These are phyloP conservation scores for Lasioglossum vierecki DNA, from an alignment of 2,888 invertebrate species.

Conservation along the genomic window DNA sequence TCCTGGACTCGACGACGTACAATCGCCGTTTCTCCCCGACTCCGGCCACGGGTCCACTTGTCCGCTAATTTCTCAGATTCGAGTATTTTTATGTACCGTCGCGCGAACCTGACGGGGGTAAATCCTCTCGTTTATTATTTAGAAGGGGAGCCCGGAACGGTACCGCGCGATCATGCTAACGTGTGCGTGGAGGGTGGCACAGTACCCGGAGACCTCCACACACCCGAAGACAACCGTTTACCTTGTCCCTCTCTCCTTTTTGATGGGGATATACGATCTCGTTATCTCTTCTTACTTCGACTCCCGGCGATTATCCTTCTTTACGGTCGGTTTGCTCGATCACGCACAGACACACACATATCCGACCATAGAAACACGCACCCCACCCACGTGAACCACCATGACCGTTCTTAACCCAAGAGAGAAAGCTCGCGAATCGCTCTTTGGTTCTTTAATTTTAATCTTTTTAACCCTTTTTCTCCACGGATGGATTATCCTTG, in stretches of 20 bases:
- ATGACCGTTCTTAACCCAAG: slow-evolving; percentile 19
- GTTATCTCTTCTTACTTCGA: slow-evolving; percentile 71
- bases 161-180: not conserved
- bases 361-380: not conserved
- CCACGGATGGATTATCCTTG: slow-evolving; percentile 6
- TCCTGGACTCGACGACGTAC: slow-evolving; percentile 49
- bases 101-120: slow-evolving; percentile 77
- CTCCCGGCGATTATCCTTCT: slow-evolving; percentile 66
- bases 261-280: slow-evolving; percentile 65
- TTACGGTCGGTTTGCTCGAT: slow-evolving; percentile 61
- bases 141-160: slow-evolving; percentile 70
- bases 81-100: slow-evolving; percentile 83
- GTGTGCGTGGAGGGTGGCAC: slow-evolving; percentile 18
- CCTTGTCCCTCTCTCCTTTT: slow-evolving; percentile 64
- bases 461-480: slow-evolving; percentile 19
- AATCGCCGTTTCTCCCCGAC: slow-evolving; percentile 64
- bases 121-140: slow-evolving; percentile 84
- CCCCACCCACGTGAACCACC: not conserved
- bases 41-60: slow-evolving; percentile 74
- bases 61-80: slow-evolving; percentile 84
- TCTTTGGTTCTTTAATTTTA: slow-evolving; percentile 13
- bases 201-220: slow-evolving; percentile 19
- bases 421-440: not conserved
- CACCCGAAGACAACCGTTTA: slow-evolving; percentile 55
- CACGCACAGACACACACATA: slow-evolving; percentile 7